phyloP scores from a whole-genome alignment of 2,888 invertebrate species.

The Hydriomena furcata region DNA sequence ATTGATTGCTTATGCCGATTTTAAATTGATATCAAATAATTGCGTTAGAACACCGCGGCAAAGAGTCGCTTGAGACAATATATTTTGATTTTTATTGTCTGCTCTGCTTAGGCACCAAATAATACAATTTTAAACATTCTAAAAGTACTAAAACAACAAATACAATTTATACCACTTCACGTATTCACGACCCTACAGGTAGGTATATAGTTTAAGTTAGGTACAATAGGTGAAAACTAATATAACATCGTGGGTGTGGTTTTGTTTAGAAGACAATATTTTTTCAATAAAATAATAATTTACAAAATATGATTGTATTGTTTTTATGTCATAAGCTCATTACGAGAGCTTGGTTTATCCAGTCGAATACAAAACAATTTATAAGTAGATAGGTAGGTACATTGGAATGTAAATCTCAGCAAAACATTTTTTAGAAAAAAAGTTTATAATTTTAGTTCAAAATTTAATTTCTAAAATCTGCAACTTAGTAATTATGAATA shows the following conservation, averaged over 20 bases:
- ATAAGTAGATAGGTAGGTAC: constrained; percentile 22
- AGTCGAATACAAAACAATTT: constrained; percentile 30
- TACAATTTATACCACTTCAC: too few relatives aligned
- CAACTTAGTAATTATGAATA: not conserved
- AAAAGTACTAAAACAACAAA: too few relatives aligned
- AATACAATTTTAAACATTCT: not conserved
- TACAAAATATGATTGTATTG: too few relatives aligned
- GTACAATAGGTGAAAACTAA: too few relatives aligned
- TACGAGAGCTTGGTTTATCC: constrained; percentile 35
- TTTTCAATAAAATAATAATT: too few relatives aligned
- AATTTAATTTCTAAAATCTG: constrained; percentile 1
- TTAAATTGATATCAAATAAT: constrained; percentile 11
- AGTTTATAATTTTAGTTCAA: not conserved
- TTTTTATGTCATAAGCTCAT: constrained; percentile 23
- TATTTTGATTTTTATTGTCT: constrained; percentile 17
- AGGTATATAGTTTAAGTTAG: too few relatives aligned
- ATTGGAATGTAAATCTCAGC: constrained; percentile 33
- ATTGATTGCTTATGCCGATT: constrained; percentile 12
- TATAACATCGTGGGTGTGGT: too few relatives aligned
- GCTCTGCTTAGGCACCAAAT: constrained; percentile 10
- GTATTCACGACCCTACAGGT: too few relatives aligned
- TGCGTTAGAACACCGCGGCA: constrained; percentile 1
- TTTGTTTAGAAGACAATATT: too few relatives aligned
- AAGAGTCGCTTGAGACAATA: constrained; percentile 9
- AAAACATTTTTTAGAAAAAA: constrained; percentile 21